phyloP scores from a whole-genome alignment of 1,140 invertebrate genomes.

The Macrosteles quadrilineatus region DNA sequence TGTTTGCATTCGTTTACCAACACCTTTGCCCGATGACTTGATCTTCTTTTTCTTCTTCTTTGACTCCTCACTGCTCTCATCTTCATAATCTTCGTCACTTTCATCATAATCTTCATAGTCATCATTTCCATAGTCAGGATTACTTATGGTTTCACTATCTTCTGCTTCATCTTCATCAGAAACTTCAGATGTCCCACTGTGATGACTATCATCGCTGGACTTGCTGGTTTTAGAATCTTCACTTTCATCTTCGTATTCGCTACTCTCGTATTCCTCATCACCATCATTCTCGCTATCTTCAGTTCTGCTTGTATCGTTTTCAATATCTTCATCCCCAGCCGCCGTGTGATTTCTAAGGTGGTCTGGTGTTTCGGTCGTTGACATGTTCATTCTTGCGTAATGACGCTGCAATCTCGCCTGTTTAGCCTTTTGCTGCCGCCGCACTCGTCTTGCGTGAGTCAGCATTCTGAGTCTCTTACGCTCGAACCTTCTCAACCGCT shows the following conservation, averaged over 20 bases:
- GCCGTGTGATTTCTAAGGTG: neutral
- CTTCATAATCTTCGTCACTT: neutral
- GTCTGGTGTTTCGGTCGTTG: neutral
- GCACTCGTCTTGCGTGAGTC: neutral
- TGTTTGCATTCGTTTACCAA: no score
- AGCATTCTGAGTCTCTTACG: conserved; percentile 3
- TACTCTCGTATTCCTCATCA: neutral
- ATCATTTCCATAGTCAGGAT: neutral
- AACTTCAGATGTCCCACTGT: no score
- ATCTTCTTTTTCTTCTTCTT: no score
- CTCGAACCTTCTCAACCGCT: neutral
- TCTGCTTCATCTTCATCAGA: neutral
- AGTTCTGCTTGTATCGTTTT: neutral
- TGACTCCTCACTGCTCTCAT: conserved; percentile 1
- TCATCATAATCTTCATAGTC: neutral
- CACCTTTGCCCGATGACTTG: no score
- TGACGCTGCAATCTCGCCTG: neutral
- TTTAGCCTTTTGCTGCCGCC: neutral
- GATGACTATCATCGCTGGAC: neutral
- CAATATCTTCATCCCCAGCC: neutral
- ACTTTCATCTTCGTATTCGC: neutral
- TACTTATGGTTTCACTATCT: neutral
- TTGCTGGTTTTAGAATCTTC: neutral
- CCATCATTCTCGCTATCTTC: neutral
- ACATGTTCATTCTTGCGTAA: conserved; percentile 7